These are phyloP conservation scores for Crypturellus undulatus DNA, from an alignment of 2,113 vertebrate species.

Conservation along the genomic window DNA sequence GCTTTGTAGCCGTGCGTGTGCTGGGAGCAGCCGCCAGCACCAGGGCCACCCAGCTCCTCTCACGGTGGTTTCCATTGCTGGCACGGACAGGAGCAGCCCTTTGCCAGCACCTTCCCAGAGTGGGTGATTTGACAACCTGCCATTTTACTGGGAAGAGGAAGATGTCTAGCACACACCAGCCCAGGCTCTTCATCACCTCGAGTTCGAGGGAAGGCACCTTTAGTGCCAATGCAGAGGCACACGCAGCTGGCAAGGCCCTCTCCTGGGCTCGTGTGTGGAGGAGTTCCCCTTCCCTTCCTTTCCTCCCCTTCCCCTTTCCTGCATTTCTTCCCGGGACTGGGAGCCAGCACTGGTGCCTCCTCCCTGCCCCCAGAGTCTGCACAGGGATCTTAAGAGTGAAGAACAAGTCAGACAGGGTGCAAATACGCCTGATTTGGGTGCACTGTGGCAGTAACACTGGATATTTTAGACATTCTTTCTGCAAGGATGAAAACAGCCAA, in stretches of 20 bases:
- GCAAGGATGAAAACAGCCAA: background rate
- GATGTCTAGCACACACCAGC: background rate
- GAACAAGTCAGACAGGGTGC: background rate
- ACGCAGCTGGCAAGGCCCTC: background rate
- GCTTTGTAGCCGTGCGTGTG: background rate
- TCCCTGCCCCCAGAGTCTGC: rapidly evolving
- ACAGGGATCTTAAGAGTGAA: rapidly evolving
- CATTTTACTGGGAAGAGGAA: background rate
- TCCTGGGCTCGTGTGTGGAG: rapidly evolving
- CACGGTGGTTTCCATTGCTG: background rate
- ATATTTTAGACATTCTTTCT: background rate
- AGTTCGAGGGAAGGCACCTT: background rate
- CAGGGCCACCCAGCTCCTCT: background rate
- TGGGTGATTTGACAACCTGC: background rate
- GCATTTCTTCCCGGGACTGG: rapidly evolving
- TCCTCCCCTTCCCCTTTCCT: background rate
- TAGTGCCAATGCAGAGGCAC: background rate
- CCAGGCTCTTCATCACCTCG: background rate
- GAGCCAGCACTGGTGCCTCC: background rate
- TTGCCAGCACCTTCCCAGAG: background rate
- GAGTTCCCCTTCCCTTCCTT: background rate
- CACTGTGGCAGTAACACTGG: background rate
- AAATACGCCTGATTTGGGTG: background rate
- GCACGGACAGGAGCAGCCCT: rapidly evolving
- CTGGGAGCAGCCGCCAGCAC: background rate